Base-by-base conservation (phyloP, 2,113 vertebrate species). In the Gopherus flavomarginatus region DNA sequence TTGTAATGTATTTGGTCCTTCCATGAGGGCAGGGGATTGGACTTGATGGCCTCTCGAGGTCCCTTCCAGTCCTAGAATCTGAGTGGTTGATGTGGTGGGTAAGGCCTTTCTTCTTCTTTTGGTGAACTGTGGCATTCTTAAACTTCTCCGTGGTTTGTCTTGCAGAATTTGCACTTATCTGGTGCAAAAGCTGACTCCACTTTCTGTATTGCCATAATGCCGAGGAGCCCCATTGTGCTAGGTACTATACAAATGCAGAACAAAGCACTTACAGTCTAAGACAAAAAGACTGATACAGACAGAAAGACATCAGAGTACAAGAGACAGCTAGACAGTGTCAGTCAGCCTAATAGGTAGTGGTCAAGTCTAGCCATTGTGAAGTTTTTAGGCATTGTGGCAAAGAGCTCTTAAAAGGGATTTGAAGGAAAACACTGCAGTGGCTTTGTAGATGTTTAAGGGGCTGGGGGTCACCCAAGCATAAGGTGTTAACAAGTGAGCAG, bases 11-110 rank as follows among this genome's bases (percentile, higher is more conserved):
- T 44, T 44, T 44, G 44, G 44, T 44, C 44, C 44, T 44, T 6
- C 44, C 44, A 8, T 44, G 44, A 44, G 44, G 44, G 44, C 44
- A 44, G 44, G 44, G 44, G 44, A 44, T 44, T 44, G 44, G 44
- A 44, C 44, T 44, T 6, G 44, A 44, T 44, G 44, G 7, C 44
- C 44, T 44, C 44, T 44, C 44, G 44, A 44, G 44, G 44, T 7
- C 44, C 44, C 7, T 44, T 44, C 44, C 44, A 44, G 44, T 44
- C 44, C 44, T 44, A 44, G 44, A 44, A 44, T 44, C 44, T 44
- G 42, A 8, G 0, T 17, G 4, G 85, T 3, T 22, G 38, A 7
- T 2, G 13, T 3, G n/a, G 5, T 49, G 31, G 84, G 27, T 75
- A 42, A n/a, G 13, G 82, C 52, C 83, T 2, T 57, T 44, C 0